phyloP scores from a whole-genome alignment of 1,140 invertebrate genomes.

The Eupristina koningsbergeri region DNA sequence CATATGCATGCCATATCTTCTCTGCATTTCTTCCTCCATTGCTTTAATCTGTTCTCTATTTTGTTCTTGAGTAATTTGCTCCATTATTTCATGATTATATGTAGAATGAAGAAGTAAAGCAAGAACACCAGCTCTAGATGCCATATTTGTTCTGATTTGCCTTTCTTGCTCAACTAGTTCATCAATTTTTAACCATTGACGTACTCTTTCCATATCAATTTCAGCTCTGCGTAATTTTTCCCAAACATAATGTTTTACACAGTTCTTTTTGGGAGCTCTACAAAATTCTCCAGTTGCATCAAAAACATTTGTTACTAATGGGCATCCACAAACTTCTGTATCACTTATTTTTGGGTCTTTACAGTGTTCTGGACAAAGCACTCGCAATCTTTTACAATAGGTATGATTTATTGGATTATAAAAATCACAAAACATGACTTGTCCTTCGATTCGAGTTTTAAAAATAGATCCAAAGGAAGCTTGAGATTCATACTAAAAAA shows the following conservation, averaged over 20 bases:
- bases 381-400: conserved; percentile 95
- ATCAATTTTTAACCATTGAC: conserved; percentile 94
- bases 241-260: conserved; percentile 94
- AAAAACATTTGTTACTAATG: conserved; percentile 88
- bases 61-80: conserved; percentile 75
- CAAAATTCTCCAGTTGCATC: conserved; percentile 88
- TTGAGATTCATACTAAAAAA: conserved; percentile 90
- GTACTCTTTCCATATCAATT: conserved; percentile 83
- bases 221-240: conserved; percentile 94
- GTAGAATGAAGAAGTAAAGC: conserved; percentile 95
- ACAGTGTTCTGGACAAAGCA: conserved; percentile 97
- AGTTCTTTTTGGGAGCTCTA: conserved; percentile 90
- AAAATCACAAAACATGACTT: conserved; percentile 98
- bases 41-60: conserved; percentile 69
- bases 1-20: conserved; percentile 55
- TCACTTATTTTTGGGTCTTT: conserved; percentile 94
- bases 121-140: conserved; percentile 90
- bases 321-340: conserved; percentile 92
- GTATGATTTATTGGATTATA: conserved; percentile 92
- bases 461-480: conserved; percentile 96
- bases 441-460: conserved; percentile 93
- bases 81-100: conserved; percentile 93
- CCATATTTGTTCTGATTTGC: conserved; percentile 88
- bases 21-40: conserved; percentile 69
- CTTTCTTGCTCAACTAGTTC: conserved; percentile 96